These are phyloP conservation scores for Omphaloscelis lunosa DNA, from an alignment of 2,888 invertebrate genomes.

Conservation along the genomic window DNA sequence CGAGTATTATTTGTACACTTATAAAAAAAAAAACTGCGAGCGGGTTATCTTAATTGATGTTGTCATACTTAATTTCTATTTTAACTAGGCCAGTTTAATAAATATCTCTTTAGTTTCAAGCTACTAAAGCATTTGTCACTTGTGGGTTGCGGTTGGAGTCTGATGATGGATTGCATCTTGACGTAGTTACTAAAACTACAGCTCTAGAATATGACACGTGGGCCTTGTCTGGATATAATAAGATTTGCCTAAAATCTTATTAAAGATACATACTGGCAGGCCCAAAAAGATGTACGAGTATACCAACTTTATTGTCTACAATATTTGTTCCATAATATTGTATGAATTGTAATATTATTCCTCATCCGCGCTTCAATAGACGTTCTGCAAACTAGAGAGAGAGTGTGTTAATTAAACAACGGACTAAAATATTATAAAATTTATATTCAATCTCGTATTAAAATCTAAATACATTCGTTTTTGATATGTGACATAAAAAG, in stretches of 20 bases:
- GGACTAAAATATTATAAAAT: constrained; percentile 43
- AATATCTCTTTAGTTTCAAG: not conserved
- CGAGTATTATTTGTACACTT: not conserved
- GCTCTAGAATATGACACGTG: not conserved
- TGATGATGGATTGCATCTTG: not conserved
- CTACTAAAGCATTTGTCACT: not conserved
- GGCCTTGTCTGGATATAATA: not conserved
- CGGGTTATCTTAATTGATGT: not conserved
- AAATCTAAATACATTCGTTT: constrained; percentile 24
- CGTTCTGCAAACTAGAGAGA: not conserved
- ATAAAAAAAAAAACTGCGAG: not conserved
- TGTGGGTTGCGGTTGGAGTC: not conserved
- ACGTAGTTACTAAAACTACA: not conserved
- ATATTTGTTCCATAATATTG: not conserved
- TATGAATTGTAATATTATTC: not conserved
- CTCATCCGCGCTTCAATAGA: not conserved
- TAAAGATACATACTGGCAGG: not conserved
- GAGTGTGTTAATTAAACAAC: constrained; percentile 28
- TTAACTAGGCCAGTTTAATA: not conserved
- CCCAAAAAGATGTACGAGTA: too few species aligned
- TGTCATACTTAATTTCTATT: not conserved
- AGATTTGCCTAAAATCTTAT: not conserved
- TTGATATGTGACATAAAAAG: not conserved
- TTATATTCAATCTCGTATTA: constrained; percentile 42
- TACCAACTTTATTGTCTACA: not conserved